A percentile compares a stretch with the other conserved stretches of the same genome.
Evolutionary conservation across 2,888 invertebrate species (phyloP).

Genomic region (Cynaeus angustus): DNA sequence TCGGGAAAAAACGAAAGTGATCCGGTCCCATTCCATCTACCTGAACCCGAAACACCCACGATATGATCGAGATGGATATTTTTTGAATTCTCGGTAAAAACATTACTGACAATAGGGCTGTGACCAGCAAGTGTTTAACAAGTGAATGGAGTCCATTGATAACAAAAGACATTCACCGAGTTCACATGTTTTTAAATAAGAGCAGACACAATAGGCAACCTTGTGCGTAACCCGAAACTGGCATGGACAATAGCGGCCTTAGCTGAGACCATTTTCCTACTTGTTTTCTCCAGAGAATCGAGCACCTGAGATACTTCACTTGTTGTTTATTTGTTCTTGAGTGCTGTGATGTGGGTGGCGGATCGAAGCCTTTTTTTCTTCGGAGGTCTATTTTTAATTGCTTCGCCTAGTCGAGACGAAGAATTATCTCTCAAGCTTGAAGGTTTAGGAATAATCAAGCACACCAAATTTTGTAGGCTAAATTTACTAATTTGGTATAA

Average conservation of each 20-base stretch:
- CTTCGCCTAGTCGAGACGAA: neutral
- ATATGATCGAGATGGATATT: conserved; percentile 50
- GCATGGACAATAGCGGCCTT: conserved; percentile 57
- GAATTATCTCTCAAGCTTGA: neutral
- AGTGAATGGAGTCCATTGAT: conserved; percentile 65
- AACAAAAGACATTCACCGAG: conserved; percentile 63
- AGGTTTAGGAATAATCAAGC: no score
- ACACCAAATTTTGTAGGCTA: no score
- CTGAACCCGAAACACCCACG: conserved; percentile 48
- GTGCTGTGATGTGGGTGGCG: conserved; percentile 53
- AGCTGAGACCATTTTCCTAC: conserved; percentile 54
- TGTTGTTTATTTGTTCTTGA: conserved; percentile 57
- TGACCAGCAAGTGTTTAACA: conserved; percentile 63
- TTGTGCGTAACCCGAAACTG: conserved; percentile 63
- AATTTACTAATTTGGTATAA: no score
- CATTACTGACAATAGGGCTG: conserved; percentile 55
- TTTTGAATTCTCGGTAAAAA: conserved; percentile 57
- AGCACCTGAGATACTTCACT: conserved; percentile 65
- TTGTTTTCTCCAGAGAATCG: conserved; percentile 56
- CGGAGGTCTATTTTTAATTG: neutral
- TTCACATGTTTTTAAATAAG: conserved; percentile 63
- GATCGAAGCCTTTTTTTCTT: conserved; percentile 16
- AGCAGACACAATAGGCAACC: conserved; percentile 59
- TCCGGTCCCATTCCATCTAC: conserved; percentile 26
- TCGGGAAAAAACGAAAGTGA: conserved; percentile 48